Percentiles rank a stretch among this genome's conserved stretches.
Conservation (phyloP, 2,797 vertebrate genomes). For the Sciaenops ocellatus region DNA sequence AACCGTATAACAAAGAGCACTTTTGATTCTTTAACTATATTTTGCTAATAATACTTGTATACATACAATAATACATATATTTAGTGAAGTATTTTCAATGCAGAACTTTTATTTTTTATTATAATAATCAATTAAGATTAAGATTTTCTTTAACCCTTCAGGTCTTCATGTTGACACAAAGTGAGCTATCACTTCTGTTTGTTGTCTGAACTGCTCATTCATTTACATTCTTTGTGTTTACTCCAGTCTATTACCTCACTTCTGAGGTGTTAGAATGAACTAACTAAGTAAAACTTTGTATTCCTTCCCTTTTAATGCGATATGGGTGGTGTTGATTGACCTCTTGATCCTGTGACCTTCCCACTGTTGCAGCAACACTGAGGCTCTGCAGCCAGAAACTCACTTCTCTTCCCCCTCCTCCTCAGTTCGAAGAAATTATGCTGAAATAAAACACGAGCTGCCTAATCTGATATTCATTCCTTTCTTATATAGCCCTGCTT, state of each 20-base stretch:
- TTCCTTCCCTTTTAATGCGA: conserved; percentile 30
- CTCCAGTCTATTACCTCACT: conserved; percentile 27
- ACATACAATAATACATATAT: no score
- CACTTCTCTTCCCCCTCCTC: conserved; percentile 45
- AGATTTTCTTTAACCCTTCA: neutral
- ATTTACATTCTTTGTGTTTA: conserved; percentile 14
- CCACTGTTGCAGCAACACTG: conserved; percentile 45
- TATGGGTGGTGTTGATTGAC: conserved; percentile 69
- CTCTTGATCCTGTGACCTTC: conserved; percentile 62
- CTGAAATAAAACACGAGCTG: conserved; percentile 76
- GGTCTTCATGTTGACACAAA: neutral
- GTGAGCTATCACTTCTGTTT: neutral
- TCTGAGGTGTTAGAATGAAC: conserved; percentile 12
- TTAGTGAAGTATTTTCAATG: neutral
- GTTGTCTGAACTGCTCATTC: conserved; percentile 16
- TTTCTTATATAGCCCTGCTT: conserved; percentile 82
- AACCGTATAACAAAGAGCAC: neutral
- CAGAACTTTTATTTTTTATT: neutral
- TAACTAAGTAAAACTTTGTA: conserved; percentile 28
- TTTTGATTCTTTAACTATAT: neutral
- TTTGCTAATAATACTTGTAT: neutral
- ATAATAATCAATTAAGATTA: neutral
- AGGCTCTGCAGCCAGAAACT: conserved; percentile 50
- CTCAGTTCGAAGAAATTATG: conserved; percentile 71
- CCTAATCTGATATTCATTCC: conserved; percentile 85